phyloP scores from a whole-genome alignment of 2,797 vertebrate species.

The Antrozous pallidus region DNA sequence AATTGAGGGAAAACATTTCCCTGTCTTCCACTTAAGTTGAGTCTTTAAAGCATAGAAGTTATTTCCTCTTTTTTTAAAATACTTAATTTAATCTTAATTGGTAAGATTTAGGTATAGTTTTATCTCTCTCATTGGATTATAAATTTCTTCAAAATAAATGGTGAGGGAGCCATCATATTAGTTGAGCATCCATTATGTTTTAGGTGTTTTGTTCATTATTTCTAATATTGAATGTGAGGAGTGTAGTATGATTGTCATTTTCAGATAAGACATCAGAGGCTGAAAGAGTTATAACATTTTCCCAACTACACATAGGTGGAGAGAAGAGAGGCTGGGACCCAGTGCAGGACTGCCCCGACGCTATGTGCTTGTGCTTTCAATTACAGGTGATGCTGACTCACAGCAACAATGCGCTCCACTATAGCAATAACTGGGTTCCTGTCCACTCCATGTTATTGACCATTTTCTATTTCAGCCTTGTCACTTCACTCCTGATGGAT shows the following conservation, averaged over 20 bases:
- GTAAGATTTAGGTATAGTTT: not conserved
- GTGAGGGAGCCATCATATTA: not conserved
- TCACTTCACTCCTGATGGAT: not conserved
- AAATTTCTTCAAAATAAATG: not conserved
- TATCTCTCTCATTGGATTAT: not conserved
- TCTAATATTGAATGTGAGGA: not conserved
- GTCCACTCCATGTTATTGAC: not conserved
- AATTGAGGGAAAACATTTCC: not conserved
- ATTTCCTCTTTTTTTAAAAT: not conserved
- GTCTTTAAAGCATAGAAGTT: not conserved
- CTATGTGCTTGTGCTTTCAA: no score
- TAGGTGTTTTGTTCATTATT: not conserved
- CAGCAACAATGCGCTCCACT: accelerated
- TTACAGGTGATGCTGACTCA: no score
- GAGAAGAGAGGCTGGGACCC: no score
- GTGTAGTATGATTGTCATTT: not conserved
- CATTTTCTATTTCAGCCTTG: not conserved
- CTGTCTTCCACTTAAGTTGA: not conserved
- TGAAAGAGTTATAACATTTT: not conserved
- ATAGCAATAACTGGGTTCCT: not conserved
- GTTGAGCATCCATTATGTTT: not conserved
- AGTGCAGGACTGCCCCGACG: accelerated
- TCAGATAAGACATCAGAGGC: not conserved
- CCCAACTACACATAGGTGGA: not conserved
- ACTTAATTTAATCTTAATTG: not conserved